phyloP scores from a whole-genome alignment of 2,888 invertebrate species.

The Macrophya alboannulata region DNA sequence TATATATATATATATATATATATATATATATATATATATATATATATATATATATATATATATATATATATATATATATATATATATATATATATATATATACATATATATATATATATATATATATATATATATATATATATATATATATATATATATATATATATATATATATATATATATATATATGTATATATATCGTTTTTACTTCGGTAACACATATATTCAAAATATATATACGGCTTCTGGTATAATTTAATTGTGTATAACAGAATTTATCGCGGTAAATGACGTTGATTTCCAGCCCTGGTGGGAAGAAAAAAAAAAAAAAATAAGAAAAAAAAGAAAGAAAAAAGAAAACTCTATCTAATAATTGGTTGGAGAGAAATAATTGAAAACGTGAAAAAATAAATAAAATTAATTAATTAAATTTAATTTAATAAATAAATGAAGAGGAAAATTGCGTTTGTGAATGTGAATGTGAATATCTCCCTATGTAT shows the following conservation, averaged over 20 bases:
- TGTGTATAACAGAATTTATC: background rate
- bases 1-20: background rate
- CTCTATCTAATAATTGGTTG: too few relatives aligned
- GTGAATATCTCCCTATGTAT: background rate
- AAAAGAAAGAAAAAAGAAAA: too few relatives aligned
- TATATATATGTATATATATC: background rate
- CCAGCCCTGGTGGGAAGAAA: background rate
- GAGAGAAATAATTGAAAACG: too few relatives aligned
- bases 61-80: background rate
- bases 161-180: background rate
- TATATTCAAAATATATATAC: background rate
- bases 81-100: background rate
- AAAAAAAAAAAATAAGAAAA: background rate
- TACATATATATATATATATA: background rate
- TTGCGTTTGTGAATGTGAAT: background rate
- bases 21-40: background rate
- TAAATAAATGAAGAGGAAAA: background rate
- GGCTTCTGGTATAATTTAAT: slow-evolving; percentile 22
- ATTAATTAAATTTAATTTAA: background rate
- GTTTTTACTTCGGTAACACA: background rate
- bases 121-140: background rate
- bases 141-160: background rate
- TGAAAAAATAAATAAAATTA: background rate
- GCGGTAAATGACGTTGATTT: background rate
- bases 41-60: background rate